phyloP scores from a whole-genome alignment of 1,140 invertebrate genomes.

The Anoplophora glabripennis region DNA sequence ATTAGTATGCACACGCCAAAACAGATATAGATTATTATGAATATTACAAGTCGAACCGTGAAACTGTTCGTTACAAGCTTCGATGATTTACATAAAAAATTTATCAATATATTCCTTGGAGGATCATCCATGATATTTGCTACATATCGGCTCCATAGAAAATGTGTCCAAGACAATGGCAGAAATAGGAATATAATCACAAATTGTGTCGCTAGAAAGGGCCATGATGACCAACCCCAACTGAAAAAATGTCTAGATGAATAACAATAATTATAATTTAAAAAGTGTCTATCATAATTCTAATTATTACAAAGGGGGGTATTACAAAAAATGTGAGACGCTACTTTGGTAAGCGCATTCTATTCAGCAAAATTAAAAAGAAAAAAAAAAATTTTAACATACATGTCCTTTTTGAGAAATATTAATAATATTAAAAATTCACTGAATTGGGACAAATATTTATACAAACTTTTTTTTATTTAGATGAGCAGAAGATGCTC shows the following conservation, averaged over 20 bases:
- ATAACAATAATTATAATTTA: not conserved
- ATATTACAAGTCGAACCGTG: constrained; percentile 60
- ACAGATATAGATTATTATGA: constrained; percentile 62
- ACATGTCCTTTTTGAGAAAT: no score
- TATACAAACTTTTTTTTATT: no score
- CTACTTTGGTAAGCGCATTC: no score
- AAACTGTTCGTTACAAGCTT: constrained; percentile 60
- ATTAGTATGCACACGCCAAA: constrained; percentile 64
- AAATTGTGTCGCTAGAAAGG: constrained; percentile 40
- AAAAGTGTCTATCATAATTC: not conserved
- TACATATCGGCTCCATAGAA: constrained; percentile 39
- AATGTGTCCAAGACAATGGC: constrained; percentile 29
- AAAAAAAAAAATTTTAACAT: no score
- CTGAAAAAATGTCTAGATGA: constrained; percentile 41
- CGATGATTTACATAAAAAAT: constrained; percentile 52
- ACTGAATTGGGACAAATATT: no score
- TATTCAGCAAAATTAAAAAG: no score
- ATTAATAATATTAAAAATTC: no score
- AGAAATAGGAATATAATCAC: constrained; percentile 46
- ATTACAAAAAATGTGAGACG: no score
- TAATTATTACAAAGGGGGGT: not conserved
- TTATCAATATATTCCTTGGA: constrained; percentile 21
- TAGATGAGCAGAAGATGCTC: no score
- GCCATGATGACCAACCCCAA: constrained; percentile 53
- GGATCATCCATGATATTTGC: constrained; percentile 25